Evolutionary conservation across 2,797 vertebrate species (phyloP).

Genomic region (Propithecus perrieri): DNA sequence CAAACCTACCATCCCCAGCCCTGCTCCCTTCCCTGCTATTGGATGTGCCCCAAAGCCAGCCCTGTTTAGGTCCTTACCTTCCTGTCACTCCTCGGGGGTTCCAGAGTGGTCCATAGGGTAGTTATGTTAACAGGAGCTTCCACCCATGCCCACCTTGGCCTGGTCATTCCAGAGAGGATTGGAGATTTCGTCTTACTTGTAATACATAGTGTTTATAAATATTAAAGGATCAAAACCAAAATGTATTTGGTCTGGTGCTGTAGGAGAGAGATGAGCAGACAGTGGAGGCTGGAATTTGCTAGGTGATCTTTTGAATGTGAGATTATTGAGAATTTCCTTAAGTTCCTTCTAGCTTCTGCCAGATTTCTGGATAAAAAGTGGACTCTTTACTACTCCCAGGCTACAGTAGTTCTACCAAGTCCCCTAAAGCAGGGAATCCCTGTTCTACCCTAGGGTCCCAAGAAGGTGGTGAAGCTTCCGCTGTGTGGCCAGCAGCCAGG

Average conservation of each 20-base stretch:
- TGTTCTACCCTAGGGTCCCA: neutral
- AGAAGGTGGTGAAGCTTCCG: neutral
- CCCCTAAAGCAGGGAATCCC: neutral
- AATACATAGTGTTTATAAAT: neutral
- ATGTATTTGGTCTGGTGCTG: neutral
- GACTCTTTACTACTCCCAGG: neutral
- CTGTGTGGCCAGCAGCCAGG: neutral
- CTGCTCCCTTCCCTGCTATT: neutral
- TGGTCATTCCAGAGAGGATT: neutral
- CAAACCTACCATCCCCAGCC: neutral
- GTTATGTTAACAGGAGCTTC: neutral
- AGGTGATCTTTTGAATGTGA: neutral
- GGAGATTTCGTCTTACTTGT: neutral
- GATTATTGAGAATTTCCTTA: neutral
- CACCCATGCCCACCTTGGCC: neutral
- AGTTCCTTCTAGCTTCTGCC: neutral
- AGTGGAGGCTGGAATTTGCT: neutral
- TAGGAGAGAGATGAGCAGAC: neutral
- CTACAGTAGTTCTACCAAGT: neutral
- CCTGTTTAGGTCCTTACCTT: neutral
- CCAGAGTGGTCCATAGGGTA: neutral
- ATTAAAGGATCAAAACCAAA: neutral
- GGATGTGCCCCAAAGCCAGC: neutral
- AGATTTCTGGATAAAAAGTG: slow-evolving; percentile 1
- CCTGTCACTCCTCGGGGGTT: neutral